phyloP scores from a whole-genome alignment of 2,888 invertebrate genomes.

The Lasioglossum zephyrum region DNA sequence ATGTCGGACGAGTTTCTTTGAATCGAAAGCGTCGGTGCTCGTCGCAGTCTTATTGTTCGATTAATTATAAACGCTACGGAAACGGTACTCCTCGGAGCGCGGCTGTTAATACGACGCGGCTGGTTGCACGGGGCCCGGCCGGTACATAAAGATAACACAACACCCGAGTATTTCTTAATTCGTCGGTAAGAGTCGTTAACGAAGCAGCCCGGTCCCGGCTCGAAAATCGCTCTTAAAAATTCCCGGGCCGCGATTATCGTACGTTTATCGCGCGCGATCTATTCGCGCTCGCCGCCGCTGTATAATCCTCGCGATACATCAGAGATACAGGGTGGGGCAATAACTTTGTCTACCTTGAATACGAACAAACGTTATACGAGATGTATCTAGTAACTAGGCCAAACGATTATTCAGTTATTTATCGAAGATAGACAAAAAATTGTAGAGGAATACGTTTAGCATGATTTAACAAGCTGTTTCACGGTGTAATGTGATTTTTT shows the following conservation, averaged over 20 bases:
- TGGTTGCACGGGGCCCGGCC: slow-evolving; percentile 36
- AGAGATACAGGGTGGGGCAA: not conserved
- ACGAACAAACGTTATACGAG: not conserved
- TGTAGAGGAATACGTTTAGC: not conserved
- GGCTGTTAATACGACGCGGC: slow-evolving; percentile 34
- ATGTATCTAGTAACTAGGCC: not conserved
- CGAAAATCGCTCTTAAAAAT: slow-evolving; percentile 66
- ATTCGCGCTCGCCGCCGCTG: slow-evolving; percentile 52
- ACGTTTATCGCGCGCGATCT: slow-evolving; percentile 68
- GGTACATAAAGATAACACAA: slow-evolving; percentile 58
- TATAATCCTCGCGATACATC: not conserved
- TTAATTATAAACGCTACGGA: slow-evolving; percentile 43
- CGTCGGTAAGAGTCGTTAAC: slow-evolving; percentile 62
- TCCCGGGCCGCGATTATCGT: slow-evolving; percentile 59
- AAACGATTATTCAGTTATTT: not conserved
- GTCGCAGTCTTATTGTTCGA: slow-evolving; percentile 24
- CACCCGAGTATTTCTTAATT: slow-evolving; percentile 63
- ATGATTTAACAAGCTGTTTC: too few relatives aligned
- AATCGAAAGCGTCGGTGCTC: slow-evolving; percentile 9
- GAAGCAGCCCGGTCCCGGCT: slow-evolving; percentile 22
- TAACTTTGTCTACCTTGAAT: not conserved
- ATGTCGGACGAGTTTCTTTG: not conserved
- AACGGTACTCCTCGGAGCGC: slow-evolving; percentile 17
- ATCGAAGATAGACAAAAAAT: not conserved
- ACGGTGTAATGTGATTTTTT: too few relatives aligned